Evolutionary conservation across 53 echinoderm and acorn worm genomes (phyloP), one percentile per base, ranked within the genome.

Genomic region (Arbacia lixula): DNA sequence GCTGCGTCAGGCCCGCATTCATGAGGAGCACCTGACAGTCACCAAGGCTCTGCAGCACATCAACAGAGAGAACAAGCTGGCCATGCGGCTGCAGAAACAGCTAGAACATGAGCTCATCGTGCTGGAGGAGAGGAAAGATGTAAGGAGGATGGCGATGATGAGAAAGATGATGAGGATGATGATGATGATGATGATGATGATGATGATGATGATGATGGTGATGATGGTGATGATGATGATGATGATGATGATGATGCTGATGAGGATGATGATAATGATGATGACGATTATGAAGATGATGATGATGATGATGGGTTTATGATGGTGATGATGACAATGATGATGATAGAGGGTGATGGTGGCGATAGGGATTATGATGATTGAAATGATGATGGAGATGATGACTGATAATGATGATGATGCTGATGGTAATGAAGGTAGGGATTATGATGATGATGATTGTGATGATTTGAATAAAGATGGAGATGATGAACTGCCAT

Each of bases 51-150:
- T 96, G 22, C 90, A 96, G 50, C 94, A 96, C 68, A 94, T 96
- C 76, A 91, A 96, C 88, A 96, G 89, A 63, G 97, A 96, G 87
- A 94, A 94, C 84, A 91, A 94, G 50, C 90, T 96, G 62, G 97
- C 97, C 0, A 86, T 83, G 65, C 89, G 91, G 35, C 88, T 96
- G 19, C 94, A 96, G 84, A 94, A 92, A 84, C 93, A 96, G 54
- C 75, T 96, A 31, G 97, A 96, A 42, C 97, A 96, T 88, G 97
- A 96, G 32, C 85, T 91, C 30, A 74, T 96, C 11, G 96, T 96
- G 9, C 84, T 91, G 57, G 96, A 96, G 62, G 96, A 96, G 40
- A 89, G 96, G 54, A 96, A 96, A 90, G 96, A 96, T 72, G 95
- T 93, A 75, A 64, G 76, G 6, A 46, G 14, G n/a, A n/a, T n/a